Conservation (phyloP, 2,113 vertebrate species). For the Coturnix japonica region DNA sequence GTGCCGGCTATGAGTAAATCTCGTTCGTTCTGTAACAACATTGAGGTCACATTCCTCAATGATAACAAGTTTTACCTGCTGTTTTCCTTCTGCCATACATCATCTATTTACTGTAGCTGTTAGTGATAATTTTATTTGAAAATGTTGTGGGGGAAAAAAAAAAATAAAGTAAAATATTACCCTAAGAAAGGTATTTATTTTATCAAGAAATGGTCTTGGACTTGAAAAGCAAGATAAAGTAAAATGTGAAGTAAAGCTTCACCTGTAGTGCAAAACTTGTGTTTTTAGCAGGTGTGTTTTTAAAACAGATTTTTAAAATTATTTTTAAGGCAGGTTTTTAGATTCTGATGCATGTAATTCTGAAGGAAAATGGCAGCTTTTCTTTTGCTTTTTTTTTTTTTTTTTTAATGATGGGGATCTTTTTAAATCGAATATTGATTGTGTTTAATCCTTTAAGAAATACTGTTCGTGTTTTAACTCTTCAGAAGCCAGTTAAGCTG, state of each 20-base stretch:
- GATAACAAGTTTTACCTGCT: constrained; percentile 62
- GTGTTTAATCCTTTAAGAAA: constrained; percentile 74
- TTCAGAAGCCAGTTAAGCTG: constrained; percentile 81
- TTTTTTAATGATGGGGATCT: constrained; percentile 59
- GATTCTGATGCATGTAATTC: constrained; percentile 75
- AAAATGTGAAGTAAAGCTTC: constrained; percentile 67
- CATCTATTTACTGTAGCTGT: constrained; percentile 60
- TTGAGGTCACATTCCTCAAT: constrained; percentile 41
- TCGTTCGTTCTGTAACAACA: constrained; percentile 61
- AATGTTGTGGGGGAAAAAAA: not conserved
- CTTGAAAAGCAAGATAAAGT: constrained; percentile 59
- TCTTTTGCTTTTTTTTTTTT: constrained; percentile 72
- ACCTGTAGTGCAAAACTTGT: constrained; percentile 55
- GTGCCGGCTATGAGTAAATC: constrained; percentile 51
- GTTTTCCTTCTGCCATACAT: constrained; percentile 78
- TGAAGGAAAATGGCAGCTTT: constrained; percentile 81
- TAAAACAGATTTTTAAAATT: constrained; percentile 42
- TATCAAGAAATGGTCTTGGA: constrained; percentile 49
- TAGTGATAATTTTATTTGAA: constrained; percentile 57
- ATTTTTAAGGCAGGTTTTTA: constrained; percentile 63
- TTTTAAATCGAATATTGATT: constrained; percentile 79
- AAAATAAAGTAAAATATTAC: not conserved
- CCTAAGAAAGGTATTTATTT: constrained; percentile 60
- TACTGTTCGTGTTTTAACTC: constrained; percentile 82
- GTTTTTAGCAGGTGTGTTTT: constrained; percentile 26